These are phyloP conservation scores for Bos javanicus DNA, from an alignment of 2,113 vertebrate species.

Conservation along the genomic window DNA sequence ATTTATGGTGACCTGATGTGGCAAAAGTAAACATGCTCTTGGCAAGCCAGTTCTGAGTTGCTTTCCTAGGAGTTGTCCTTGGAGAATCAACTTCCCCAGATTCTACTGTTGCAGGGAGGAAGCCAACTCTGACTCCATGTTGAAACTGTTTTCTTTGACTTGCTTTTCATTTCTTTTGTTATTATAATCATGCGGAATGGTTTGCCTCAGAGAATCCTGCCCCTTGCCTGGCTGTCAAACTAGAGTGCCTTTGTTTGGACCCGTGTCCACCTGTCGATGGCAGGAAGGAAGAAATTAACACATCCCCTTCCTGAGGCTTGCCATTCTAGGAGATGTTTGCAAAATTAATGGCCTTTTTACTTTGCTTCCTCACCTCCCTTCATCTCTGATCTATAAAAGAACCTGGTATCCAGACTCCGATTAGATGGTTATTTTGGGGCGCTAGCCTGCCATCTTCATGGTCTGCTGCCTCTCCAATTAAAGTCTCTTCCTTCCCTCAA, in stretches of 20 bases:
- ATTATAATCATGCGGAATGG: background rate
- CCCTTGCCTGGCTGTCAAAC: background rate
- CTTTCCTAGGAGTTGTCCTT: background rate
- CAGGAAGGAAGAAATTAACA: background rate
- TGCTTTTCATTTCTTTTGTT: background rate
- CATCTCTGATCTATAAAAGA: background rate
- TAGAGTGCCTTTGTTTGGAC: background rate
- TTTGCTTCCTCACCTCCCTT: background rate
- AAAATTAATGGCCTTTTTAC: background rate
- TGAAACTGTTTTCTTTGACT: background rate
- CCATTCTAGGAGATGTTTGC: background rate
- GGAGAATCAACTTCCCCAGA: background rate
- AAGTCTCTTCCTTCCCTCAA: background rate
- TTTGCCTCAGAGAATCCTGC: background rate
- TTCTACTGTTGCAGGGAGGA: background rate
- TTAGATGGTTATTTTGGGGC: background rate
- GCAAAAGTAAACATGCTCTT: background rate
- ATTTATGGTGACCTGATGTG: background rate
- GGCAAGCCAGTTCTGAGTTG: background rate
- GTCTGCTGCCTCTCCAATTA: background rate
- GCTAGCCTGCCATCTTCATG: background rate
- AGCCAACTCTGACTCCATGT: background rate
- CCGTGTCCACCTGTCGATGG: background rate
- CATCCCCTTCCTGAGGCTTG: background rate
- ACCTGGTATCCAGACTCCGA: background rate